These are phyloP conservation scores for Gorsachius magnificus DNA, from an alignment of 2,797 vertebrate genomes.

Conservation along the genomic window DNA sequence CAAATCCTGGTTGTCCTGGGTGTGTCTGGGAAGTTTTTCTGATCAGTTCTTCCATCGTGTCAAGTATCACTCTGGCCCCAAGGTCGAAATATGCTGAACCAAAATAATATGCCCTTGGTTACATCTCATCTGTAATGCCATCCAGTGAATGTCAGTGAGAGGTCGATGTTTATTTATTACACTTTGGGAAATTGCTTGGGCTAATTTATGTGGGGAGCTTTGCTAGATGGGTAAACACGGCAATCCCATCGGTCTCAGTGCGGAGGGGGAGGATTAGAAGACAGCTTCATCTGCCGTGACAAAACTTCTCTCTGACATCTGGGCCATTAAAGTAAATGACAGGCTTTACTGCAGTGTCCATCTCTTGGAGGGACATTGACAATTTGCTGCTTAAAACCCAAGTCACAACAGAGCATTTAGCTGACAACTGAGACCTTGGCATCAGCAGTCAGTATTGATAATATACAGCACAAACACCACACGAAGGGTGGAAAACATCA, in stretches of 20 bases:
- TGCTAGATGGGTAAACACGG: neutral
- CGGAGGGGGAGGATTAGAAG: conserved; percentile 1
- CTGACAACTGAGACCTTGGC: conserved; percentile 15
- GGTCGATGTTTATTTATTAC: conserved; percentile 40
- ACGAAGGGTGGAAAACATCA: neutral
- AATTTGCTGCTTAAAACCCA: conserved; percentile 35
- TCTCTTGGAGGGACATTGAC: neutral
- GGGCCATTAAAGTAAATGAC: conserved; percentile 38
- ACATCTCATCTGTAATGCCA: neutral
- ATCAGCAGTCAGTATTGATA: conserved; percentile 1
- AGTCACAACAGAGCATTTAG: conserved; percentile 5
- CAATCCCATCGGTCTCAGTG: neutral
- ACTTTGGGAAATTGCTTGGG: conserved; percentile 24
- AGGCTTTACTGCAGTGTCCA: conserved; percentile 24
- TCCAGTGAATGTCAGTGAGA: neutral
- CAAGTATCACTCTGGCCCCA: neutral
- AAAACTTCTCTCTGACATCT: conserved; percentile 25
- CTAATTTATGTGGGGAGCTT: conserved; percentile 48
- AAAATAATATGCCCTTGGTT: neutral
- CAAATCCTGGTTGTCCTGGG: neutral
- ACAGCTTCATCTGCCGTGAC: conserved; percentile 4
- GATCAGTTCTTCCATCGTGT: neutral
- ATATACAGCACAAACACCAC: conserved; percentile 11
- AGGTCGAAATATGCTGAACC: neutral
- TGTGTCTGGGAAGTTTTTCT: neutral